phyloP scores from a whole-genome alignment of 2,797 vertebrate species.

The Cryptoblepharus egeriae region DNA sequence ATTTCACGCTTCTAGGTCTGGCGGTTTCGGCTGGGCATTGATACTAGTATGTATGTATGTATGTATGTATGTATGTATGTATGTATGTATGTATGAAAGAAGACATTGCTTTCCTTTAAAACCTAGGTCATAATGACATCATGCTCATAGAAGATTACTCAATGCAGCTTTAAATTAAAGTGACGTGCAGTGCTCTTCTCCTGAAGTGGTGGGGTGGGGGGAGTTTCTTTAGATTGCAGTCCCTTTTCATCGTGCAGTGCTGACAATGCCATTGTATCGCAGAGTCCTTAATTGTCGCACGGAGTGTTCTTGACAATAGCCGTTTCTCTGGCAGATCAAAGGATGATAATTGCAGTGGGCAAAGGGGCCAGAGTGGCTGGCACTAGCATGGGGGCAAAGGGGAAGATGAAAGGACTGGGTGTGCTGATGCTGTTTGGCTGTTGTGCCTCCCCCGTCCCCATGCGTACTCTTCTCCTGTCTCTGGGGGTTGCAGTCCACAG shows the following conservation, averaged over 20 bases:
- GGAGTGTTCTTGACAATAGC: slow-evolving; percentile 29
- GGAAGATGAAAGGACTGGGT: slow-evolving; percentile 6
- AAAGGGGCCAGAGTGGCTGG: neutral
- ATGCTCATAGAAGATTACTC: neutral
- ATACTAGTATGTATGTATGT: no score
- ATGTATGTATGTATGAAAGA: no score
- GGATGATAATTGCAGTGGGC: slow-evolving; percentile 25
- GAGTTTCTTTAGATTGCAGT: neutral
- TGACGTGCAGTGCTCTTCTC: neutral
- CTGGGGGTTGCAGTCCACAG: neutral
- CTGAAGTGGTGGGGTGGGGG: neutral
- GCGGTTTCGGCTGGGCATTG: no score
- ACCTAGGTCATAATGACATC: neutral
- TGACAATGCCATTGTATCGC: slow-evolving; percentile 14
- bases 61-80: no score
- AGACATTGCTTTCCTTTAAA: neutral
- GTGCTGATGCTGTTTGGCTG: neutral
- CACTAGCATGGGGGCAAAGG: slow-evolving; percentile 12
- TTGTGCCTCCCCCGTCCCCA: no score
- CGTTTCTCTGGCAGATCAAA: slow-evolving; percentile 43
- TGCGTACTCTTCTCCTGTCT: no score
- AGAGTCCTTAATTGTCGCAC: slow-evolving; percentile 33
- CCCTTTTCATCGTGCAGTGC: neutral
- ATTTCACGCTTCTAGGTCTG: no score
- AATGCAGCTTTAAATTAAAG: neutral